phyloP scores from a whole-genome alignment of 2,888 invertebrate genomes.

The Diarsia rubi region DNA sequence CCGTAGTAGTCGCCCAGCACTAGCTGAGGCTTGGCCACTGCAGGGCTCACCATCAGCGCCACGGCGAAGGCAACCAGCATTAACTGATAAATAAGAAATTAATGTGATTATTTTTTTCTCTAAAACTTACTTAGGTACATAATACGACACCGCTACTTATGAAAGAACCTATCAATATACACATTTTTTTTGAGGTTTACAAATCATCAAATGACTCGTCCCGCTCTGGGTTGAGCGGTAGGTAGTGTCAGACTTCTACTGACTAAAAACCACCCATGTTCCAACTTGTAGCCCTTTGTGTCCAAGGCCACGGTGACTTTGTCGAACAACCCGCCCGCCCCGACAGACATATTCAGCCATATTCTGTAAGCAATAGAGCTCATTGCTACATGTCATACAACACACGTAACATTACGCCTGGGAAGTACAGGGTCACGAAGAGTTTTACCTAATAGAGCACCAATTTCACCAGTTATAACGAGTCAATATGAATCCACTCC shows the following conservation, averaged over 20 bases:
- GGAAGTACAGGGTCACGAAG: background rate
- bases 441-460: background rate
- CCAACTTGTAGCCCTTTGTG: too few relatives aligned
- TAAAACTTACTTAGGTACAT: background rate
- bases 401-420: background rate
- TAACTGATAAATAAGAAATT: slow-evolving; percentile 70
- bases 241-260: too few relatives aligned
- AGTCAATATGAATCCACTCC: too few relatives aligned
- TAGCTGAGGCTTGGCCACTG: slow-evolving; percentile 85
- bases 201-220: too few relatives aligned
- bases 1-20: slow-evolving; percentile 79
- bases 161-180: background rate
- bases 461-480: background rate
- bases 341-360: too few relatives aligned
- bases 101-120: background rate
- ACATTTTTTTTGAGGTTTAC: too few relatives aligned
- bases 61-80: slow-evolving; percentile 76
- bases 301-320: too few relatives aligned
- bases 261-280: too few relatives aligned
- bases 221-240: too few relatives aligned
- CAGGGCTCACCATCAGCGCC: slow-evolving; percentile 75
- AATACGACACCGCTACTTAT: background rate
- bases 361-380: background rate
- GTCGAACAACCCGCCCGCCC: too few relatives aligned
- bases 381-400: background rate